Base-by-base conservation (phyloP, 2,888 invertebrate species). In the Lasius fuliginosus region DNA sequence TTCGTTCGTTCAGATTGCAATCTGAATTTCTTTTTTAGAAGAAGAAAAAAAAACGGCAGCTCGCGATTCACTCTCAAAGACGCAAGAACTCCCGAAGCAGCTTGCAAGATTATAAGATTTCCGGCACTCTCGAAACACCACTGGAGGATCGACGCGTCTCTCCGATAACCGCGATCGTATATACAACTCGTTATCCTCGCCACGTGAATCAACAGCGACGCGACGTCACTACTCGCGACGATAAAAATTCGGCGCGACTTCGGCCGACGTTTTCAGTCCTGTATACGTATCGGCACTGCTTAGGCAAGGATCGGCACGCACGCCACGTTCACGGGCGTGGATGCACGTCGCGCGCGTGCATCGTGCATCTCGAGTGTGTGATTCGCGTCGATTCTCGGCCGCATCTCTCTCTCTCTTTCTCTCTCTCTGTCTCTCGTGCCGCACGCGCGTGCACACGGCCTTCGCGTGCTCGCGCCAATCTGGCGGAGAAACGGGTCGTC, bases 391-490 rank as follows among this genome's bases (percentile, higher is more conserved):
- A 33, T 33, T 53, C 53, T 68, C 36, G 36, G 36, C 36, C 36
- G 36, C 36, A 36, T 33, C 2, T 33, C 33, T 33, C 33, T 33
- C 33, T 33, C 33, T 36, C 73, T 73, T 60, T 53, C n/a, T 77
- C 0, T 23, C 0, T 33, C 33, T 36, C 73, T 73, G 60, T 53
- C n/a, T 77, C 73, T 73, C 73, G 79, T 58, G 79, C 42, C 33
- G 71, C 73, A 60, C 79, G 71, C 82, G 65, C 49, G 76, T 46
- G 56, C 67, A 68, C 64, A 27, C 73, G 77, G 67, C 77, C 68
- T 76, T 83, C 77, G 82, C 82, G 75, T 82, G 76, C 67, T 68
- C 49, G 42, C 18, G 40, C 49, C 58, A 36, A 67, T 82, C 46
- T 67, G 23, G 30, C 58, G 23, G 58, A 15, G 30, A 49, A n/a